phyloP scores from a whole-genome alignment of 2,797 vertebrate species.

The Kryptopterus vitreolus region DNA sequence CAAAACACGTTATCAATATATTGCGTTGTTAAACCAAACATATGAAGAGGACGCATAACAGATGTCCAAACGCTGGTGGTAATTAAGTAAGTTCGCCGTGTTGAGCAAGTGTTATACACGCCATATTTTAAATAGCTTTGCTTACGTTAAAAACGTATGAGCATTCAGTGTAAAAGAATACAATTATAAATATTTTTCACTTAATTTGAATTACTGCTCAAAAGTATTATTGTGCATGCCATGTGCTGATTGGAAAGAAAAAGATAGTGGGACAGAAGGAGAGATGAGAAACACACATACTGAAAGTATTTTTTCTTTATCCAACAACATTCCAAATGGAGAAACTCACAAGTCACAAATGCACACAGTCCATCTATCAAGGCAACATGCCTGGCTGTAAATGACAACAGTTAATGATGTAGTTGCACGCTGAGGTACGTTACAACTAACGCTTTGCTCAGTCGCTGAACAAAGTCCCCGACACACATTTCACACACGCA shows the following conservation, averaged over 20 bases:
- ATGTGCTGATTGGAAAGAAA: neutral
- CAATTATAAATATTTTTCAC: neutral
- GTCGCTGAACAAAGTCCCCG: slow-evolving; percentile 34
- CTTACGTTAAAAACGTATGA: neutral
- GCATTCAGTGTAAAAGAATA: neutral
- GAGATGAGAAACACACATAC: slow-evolving; percentile 15
- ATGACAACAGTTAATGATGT: slow-evolving; percentile 24
- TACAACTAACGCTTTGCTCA: slow-evolving; percentile 51
- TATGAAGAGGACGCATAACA: neutral
- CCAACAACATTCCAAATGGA: slow-evolving; percentile 31
- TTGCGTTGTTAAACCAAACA: neutral
- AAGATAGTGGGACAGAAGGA: neutral
- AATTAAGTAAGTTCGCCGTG: neutral
- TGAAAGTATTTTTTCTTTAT: neutral
- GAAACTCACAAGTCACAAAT: slow-evolving; percentile 33
- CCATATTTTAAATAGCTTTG: neutral
- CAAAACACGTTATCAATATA: neutral
- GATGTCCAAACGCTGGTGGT: slow-evolving; percentile 3
- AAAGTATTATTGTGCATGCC: neutral
- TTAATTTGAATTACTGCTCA: neutral
- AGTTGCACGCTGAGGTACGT: slow-evolving; percentile 37
- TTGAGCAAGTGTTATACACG: slow-evolving; percentile 13
- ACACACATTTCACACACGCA: slow-evolving; percentile 35
- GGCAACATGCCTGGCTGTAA: slow-evolving; percentile 38
- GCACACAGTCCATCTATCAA: slow-evolving; percentile 13